Evolutionary conservation across 2,113 vertebrate genomes (phyloP), one percentile per base, ranked within the genome.

Genomic region (Steatornis caripensis): DNA sequence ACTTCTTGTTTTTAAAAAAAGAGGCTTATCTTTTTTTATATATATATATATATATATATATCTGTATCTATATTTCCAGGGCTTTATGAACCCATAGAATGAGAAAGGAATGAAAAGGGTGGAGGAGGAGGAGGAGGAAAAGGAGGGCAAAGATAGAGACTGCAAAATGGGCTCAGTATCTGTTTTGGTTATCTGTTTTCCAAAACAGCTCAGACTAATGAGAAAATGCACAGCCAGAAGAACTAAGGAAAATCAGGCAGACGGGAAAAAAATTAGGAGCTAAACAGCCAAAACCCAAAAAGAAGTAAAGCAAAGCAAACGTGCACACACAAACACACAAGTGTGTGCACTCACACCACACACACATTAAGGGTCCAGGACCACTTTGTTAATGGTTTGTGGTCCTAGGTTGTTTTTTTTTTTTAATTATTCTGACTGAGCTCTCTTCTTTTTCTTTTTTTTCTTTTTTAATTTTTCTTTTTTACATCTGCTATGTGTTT

Each of bases 161-260:
- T 97, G 97, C 87, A 97, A 96, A 97, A 89, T 76, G 94, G 91
- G 96, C 77, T 97, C 81, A 68, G 61, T 89, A 95, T 76, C 84
- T 97, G 84, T 95, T 97, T 91, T 89, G 81, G 82, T 92, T 96
- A 62, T 93, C 79, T 45, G 48, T 92, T 96, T 95, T 86, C 92
- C 96, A 96, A 97, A 97, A 87, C 93, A 95, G 95, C 90, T 87
- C 65, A 91, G 70, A 86, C 93, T 94, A 72, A 96, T 57, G 80
- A 97, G 90, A 96, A 98, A 98, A 97, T 71, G 92, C 92, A 97
- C 86, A 97, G 96, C 95, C 96, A 95, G 96, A 97, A 97, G 62
- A 79, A 97, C 58, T 84, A 83, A 96, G 75, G 78, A 96, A 97
- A 97, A 97, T 89, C 85, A 97, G 86, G 58, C 91, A 96, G 84